Evolutionary conservation across 2,113 vertebrate genomes (phyloP).

Genomic region (Panthera uncia): DNA sequence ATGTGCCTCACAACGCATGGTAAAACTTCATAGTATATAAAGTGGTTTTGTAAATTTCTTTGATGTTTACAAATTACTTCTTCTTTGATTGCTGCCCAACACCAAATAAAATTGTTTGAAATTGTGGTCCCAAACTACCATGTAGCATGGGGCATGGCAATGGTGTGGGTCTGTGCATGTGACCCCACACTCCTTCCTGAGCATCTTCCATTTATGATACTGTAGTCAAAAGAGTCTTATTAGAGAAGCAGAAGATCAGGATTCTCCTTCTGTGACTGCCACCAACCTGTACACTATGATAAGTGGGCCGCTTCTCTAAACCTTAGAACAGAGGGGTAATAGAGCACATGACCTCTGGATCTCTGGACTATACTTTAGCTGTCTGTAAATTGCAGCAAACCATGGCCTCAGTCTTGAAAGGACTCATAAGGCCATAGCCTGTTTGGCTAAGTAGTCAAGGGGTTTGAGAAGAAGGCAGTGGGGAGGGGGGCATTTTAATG

Average conservation of each 20-base stretch:
- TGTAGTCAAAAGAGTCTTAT: not conserved
- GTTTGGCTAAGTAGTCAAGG: not conserved
- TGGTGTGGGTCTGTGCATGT: not conserved
- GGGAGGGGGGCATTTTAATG: not conserved
- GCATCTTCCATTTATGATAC: not conserved
- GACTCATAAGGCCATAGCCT: not conserved
- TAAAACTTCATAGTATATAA: not conserved
- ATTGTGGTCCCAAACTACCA: too few relatives aligned
- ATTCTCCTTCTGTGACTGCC: not conserved
- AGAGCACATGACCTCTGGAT: not conserved
- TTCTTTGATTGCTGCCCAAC: not conserved
- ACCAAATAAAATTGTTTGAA: not conserved
- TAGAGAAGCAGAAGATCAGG: not conserved
- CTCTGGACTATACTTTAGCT: not conserved
- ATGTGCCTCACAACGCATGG: not conserved
- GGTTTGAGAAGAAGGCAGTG: not conserved
- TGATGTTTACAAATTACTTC: not conserved
- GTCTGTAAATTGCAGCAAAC: not conserved
- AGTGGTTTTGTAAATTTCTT: not conserved
- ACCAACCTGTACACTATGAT: too few relatives aligned
- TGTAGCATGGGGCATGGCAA: accelerated
- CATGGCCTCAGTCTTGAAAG: not conserved
- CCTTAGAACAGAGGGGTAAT: accelerated
- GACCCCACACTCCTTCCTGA: not conserved
- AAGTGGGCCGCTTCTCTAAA: not conserved